Conservation (phyloP, 2,888 invertebrate genomes). For the Campoletis raptor region DNA sequence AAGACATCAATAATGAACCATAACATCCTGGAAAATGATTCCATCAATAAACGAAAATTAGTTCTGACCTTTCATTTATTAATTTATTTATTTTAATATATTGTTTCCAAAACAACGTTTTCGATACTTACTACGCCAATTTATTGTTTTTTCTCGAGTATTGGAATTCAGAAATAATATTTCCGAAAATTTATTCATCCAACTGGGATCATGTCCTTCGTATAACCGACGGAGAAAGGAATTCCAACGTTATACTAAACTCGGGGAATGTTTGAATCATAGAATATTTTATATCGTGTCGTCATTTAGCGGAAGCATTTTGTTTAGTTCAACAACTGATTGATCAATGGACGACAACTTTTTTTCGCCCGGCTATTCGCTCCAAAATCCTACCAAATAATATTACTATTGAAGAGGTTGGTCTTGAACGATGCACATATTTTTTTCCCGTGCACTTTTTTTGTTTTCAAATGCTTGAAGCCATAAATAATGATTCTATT, state of each 20-base stretch:
- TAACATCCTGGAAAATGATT: constrained; percentile 3
- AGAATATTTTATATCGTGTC: background rate
- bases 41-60: background rate
- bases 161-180: background rate
- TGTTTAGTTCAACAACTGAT: background rate
- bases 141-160: background rate
- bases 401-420: background rate
- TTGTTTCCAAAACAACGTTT: background rate
- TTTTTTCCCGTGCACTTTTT: background rate
- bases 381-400: background rate
- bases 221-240: background rate
- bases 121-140: background rate
- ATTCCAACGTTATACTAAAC: background rate
- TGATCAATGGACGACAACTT: background rate
- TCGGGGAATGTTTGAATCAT: background rate
- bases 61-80: background rate
- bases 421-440: background rate
- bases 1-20: background rate
- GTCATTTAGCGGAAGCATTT: background rate
- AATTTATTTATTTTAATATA: background rate
- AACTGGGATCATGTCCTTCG: background rate
- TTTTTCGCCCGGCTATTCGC: background rate
- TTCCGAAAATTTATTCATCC: background rate
- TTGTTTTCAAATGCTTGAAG: background rate
- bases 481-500: background rate